Percentiles rank a stretch among this genome's conserved stretches.
These are phyloP conservation scores for Eolophus roseicapilla DNA, from an alignment of 2,113 vertebrate genomes.

Conservation along the genomic window DNA sequence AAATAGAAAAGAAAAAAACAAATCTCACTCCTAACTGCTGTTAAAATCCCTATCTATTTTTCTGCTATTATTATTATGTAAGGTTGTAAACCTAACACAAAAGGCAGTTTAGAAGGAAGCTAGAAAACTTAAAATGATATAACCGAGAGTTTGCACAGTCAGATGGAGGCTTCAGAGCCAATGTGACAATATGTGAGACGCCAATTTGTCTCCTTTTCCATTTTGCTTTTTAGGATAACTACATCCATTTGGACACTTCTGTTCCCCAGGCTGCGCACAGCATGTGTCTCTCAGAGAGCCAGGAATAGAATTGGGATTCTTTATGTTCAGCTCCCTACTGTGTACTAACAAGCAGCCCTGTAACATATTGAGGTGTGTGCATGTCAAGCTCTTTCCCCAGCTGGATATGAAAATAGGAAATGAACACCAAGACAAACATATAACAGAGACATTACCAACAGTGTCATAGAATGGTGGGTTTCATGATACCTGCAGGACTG, in stretches of 20 bases:
- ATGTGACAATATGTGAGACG: background rate
- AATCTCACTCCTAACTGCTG: background rate
- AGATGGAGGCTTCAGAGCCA: background rate
- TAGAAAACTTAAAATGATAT: background rate
- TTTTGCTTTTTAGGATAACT: background rate
- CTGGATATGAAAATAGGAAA: slow-evolving; percentile 9
- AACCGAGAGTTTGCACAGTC: background rate
- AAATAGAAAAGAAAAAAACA: background rate
- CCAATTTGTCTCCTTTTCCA: background rate
- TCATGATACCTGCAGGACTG: background rate
- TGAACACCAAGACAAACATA: background rate
- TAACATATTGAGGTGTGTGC: slow-evolving; percentile 22
- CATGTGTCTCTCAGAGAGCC: background rate
- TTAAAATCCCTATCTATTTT: background rate
- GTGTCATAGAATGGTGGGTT: background rate
- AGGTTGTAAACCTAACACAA: background rate
- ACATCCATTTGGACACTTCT: background rate
- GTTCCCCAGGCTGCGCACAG: background rate
- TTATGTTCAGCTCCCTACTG: background rate
- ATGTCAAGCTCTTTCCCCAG: background rate
- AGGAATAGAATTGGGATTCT: background rate
- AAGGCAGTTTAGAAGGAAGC: background rate
- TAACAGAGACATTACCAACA: background rate
- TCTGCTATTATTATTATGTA: background rate
- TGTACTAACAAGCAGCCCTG: slow-evolving; percentile 2